A percentile compares a stretch with the other conserved stretches of the same genome.
Conservation (phyloP, 2,797 vertebrate genomes). For the Sebastes diploproa region DNA sequence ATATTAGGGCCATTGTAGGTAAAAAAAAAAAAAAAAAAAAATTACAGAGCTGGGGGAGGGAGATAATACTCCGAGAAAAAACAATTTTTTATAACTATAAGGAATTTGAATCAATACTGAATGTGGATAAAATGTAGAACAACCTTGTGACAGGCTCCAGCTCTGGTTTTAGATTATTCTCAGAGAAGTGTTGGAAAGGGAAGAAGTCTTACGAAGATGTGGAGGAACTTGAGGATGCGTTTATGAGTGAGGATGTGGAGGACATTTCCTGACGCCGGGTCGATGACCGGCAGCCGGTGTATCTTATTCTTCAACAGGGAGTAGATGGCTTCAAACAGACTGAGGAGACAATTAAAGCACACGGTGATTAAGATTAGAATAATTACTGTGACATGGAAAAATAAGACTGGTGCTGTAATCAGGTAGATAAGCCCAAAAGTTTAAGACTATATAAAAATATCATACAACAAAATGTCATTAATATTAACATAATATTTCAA, state of each 20-base stretch:
- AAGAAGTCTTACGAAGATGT: slow-evolving; percentile 92
- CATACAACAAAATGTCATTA: not conserved
- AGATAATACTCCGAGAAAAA: too few species aligned
- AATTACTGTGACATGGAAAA: not conserved
- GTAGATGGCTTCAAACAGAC: slow-evolving; percentile 97
- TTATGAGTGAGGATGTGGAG: slow-evolving; percentile 99
- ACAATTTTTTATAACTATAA: accelerated
- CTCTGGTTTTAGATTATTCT: not conserved
- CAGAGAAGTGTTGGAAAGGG: not conserved
- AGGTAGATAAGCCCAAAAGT: accelerated
- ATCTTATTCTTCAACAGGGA: slow-evolving; percentile 99
- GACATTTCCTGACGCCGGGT: slow-evolving; percentile 95
- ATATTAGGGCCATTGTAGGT: too few species aligned
- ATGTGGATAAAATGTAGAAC: not conserved
- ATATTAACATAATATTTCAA: not conserved
- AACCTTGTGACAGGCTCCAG: not conserved
- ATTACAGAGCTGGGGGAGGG: too few species aligned
- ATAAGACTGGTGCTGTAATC: not conserved
- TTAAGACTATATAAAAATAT: not conserved
- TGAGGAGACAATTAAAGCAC: slow-evolving; percentile 62
- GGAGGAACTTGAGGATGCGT: slow-evolving; percentile 98
- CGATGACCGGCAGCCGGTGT: slow-evolving; percentile 96
- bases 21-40: too few species aligned
- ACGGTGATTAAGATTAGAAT: not conserved
- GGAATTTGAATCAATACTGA: not conserved